Percentiles rank a stretch among this genome's conserved stretches.
These are phyloP conservation scores for Aphyosemion australe DNA, from an alignment of 2,113 vertebrate genomes.

Conservation along the genomic window DNA sequence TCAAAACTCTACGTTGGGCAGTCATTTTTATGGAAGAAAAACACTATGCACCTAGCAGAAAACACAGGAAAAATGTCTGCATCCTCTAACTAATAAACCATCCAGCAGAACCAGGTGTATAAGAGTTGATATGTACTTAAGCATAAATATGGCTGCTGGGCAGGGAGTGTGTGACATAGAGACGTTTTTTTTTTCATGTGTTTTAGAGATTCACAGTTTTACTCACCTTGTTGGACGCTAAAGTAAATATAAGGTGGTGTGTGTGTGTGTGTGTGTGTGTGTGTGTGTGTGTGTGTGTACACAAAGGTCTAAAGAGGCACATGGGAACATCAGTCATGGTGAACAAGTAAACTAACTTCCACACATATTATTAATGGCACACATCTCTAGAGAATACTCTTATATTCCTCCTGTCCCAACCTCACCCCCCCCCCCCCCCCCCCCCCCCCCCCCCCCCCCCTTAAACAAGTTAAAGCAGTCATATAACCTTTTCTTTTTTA, in stretches of 20 bases:
- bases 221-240: no score
- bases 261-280: no score
- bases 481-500: conserved; percentile 21
- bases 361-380: conserved; percentile 60
- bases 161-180: conserved; percentile 13
- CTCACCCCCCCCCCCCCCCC: conserved; percentile 8
- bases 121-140: no score
- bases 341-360: conserved; percentile 55
- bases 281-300: no score
- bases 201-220: background rate
- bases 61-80: conserved; percentile 13
- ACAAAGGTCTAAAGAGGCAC: conserved; percentile 14
- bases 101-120: background rate
- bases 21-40: no score
- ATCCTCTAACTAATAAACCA: conserved; percentile 16
- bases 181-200: background rate
- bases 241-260: no score
- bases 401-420: no score
- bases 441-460: conserved; percentile 5
- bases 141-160: conserved; percentile 2
- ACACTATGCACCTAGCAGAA: conserved; percentile 2
- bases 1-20: conserved; percentile 31
- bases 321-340: conserved; percentile 39
- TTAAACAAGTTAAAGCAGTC: background rate
- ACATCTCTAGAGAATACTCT: conserved; percentile 25